These are phyloP conservation scores for Drosophila macrospina DNA, from an alignment of 2,888 invertebrate genomes.

Conservation along the genomic window DNA sequence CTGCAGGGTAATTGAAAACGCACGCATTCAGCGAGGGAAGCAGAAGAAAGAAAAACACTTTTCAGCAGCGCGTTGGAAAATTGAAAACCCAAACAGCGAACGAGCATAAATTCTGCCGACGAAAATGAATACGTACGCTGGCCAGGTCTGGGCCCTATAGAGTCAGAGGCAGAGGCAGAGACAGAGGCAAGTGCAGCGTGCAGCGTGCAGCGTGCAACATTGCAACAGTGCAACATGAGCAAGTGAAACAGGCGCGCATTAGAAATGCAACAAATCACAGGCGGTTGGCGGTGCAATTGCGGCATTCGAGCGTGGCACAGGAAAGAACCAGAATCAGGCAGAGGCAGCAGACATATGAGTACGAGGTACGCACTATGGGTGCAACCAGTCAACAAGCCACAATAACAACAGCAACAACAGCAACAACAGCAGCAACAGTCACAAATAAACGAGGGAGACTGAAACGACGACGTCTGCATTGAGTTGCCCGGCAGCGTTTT, in stretches of 20 bases:
- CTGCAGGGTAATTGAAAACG: constrained; percentile 74
- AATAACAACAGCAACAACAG: constrained; percentile 29
- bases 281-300: constrained; percentile 46
- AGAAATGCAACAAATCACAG: constrained; percentile 78
- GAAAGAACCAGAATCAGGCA: constrained; percentile 55
- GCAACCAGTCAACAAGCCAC: constrained; percentile 63
- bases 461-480: constrained; percentile 67
- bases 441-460: constrained; percentile 63
- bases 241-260: constrained; percentile 75
- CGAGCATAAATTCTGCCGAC: constrained; percentile 67
- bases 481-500: constrained; percentile 77
- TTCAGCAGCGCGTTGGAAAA: constrained; percentile 57
- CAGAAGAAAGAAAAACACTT: constrained; percentile 38
- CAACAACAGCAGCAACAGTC: constrained; percentile 34
- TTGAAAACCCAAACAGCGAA: constrained; percentile 60
- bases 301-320: constrained; percentile 53
- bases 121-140: constrained; percentile 63
- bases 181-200: constrained; percentile 49
- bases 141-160: constrained; percentile 3
- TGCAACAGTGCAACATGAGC: constrained; percentile 59
- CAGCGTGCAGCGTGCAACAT: constrained; percentile 37
- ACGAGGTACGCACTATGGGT: constrained; percentile 77
- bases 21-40: constrained; percentile 46
- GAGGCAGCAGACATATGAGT: constrained; percentile 54
- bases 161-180: constrained; percentile 18